A percentile compares a stretch with the other conserved stretches of the same genome.
Conservation (phyloP, 1,140 invertebrate species). For the Palaemon carinicauda region DNA sequence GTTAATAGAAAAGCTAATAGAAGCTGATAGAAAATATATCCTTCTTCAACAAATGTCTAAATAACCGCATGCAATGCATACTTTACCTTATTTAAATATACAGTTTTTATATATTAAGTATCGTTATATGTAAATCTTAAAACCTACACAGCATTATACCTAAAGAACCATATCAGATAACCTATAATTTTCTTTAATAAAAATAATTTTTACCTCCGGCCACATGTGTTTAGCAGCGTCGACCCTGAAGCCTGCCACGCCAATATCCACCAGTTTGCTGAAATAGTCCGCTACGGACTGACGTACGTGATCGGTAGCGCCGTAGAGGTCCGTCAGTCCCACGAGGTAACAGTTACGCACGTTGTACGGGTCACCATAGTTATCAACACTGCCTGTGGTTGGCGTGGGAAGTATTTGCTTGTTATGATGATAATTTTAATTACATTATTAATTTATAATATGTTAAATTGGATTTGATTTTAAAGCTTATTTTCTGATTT, state of each 20-base stretch:
- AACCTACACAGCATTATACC: neutral
- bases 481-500: no score
- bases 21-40: no score
- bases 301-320: constrained; percentile 73
- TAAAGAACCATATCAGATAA: no score
- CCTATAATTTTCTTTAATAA: no score
- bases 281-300: constrained; percentile 75
- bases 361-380: constrained; percentile 50
- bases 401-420: neutral
- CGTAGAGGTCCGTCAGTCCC: constrained; percentile 79
- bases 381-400: constrained; percentile 43
- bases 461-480: no score
- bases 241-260: constrained; percentile 80
- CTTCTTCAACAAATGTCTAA: no score
- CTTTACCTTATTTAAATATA: no score
- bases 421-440: no score
- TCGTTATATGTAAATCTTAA: neutral
- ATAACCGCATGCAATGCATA: no score
- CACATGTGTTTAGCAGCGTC: constrained; percentile 71
- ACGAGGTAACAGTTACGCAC: constrained; percentile 57
- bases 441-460: no score
- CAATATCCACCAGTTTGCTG: constrained; percentile 76
- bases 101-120: no score
- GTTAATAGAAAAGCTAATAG: no score
- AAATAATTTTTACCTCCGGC: constrained; percentile 62